Evolutionary conservation across 2,113 vertebrate genomes (phyloP), one percentile per base, ranked within the genome.

Genomic region (Ceyx cyanopectus): DNA sequence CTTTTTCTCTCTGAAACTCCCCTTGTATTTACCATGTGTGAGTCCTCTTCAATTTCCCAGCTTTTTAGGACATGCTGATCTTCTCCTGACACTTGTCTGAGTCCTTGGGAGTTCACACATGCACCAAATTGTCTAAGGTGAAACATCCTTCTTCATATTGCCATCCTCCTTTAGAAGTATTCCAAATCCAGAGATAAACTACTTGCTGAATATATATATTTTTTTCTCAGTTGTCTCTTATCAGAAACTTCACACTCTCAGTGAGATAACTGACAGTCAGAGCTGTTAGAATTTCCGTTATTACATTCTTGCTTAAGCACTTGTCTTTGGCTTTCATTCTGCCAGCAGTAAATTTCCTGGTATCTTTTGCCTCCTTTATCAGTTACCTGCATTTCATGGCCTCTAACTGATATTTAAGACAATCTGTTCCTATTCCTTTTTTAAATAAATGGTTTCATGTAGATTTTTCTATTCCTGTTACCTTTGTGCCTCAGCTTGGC

Each of bases 261-360:
- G 45, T 82, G 80, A 82, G 58, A 43, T 82, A 89, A 73, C 4
- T 46, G 27, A n/a, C 40, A 72, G 43, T 30, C 69, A 27, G 20
- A 84, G 15, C 27, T 81, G 57, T 81, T 87, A 69, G 41, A 75
- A 92, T 84, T 89, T 94, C 51, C 91, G 62, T 79, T 91, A 77
- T 73, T 90, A 40, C 50, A 13, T 50, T 73, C 45, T 69, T 76
- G 8, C 70, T 89, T 54, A 89, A 85, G 37, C 63, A 51, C 62
- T 88, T 80, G 70, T 79, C 74, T 89, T 79, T 76, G 58, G 27
- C 54, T 81, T 92, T 69, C 58, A 53, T 22, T 73, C 58, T 73
- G 62, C 66, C 54, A 66, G 30, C 10, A 69, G 63, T 54, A 37
- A 82, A 74, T 94, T 73, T 92, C 34, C 41, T 48, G 54, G 1